Conservation (phyloP, 2,888 invertebrate genomes). For the Byasa hedistus region DNA sequence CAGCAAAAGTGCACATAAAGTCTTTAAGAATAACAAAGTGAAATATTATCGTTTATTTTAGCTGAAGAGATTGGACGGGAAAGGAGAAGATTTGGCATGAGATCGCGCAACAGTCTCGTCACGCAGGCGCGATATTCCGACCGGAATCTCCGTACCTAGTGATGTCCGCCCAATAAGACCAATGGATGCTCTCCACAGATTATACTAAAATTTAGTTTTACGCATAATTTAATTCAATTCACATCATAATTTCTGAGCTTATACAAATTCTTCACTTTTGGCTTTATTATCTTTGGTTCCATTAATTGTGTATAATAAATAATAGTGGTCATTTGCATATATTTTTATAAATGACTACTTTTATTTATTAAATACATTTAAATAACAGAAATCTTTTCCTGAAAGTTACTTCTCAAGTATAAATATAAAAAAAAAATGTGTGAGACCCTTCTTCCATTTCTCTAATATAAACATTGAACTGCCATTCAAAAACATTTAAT, state of each 20-base stretch:
- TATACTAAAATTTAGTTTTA: conserved; percentile 9
- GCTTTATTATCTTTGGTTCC: too few species aligned
- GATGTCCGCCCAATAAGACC: conserved; percentile 32
- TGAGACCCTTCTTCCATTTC: neutral
- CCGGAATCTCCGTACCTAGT: conserved; percentile 38
- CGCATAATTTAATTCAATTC: neutral
- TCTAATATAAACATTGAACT: conserved; percentile 1
- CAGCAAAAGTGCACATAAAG: too few species aligned
- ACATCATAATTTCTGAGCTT: too few species aligned
- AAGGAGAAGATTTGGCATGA: conserved; percentile 73
- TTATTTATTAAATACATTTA: too few species aligned
- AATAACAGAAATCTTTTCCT: too few species aligned
- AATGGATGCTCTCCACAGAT: conserved; percentile 8
- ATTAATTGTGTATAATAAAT: too few species aligned
- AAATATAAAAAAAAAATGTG: too few species aligned
- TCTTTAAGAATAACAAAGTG: too few species aligned
- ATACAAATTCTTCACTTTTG: too few species aligned
- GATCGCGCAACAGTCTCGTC: conserved; percentile 25
- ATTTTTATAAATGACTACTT: too few species aligned
- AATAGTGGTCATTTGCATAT: too few species aligned
- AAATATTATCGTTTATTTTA: conserved; percentile 38
- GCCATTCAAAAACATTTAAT: conserved; percentile 7
- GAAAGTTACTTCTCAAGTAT: too few species aligned
- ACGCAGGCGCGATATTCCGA: conserved; percentile 13
- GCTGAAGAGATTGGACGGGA: conserved; percentile 73